Conservation (phyloP, 1,140 invertebrate species). For the Nasonia vitripennis region DNA sequence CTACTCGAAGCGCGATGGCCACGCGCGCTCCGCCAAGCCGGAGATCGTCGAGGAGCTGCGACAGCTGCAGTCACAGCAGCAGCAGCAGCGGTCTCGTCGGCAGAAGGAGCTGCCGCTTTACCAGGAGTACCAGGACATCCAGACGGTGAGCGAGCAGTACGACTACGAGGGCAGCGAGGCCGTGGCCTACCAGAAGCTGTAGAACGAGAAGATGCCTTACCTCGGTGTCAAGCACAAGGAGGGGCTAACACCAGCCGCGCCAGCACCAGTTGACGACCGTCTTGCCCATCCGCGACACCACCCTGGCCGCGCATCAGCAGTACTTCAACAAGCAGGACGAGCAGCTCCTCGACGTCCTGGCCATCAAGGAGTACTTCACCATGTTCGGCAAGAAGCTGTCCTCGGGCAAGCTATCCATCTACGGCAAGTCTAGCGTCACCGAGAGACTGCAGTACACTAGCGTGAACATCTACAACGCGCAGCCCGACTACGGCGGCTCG, state of each 20-base stretch:
- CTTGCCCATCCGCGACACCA: conserved; percentile 67
- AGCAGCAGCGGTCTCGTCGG: conserved; percentile 57
- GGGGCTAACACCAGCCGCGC: neutral
- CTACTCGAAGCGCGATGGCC: conserved; percentile 64
- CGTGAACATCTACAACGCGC: neutral
- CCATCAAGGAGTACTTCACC: conserved; percentile 83
- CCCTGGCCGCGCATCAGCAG: conserved; percentile 69
- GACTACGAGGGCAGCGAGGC: conserved; percentile 59
- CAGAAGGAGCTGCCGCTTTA: conserved; percentile 54
- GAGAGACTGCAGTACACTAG: conserved; percentile 67
- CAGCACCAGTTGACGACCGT: conserved; percentile 48
- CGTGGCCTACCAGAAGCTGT: conserved; percentile 47
- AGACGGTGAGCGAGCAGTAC: conserved; percentile 56
- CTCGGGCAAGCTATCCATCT: conserved; percentile 73
- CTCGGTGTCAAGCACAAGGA: neutral
- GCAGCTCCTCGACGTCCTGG: conserved; percentile 82
- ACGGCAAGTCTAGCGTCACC: conserved; percentile 73
- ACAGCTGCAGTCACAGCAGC: too few relatives aligned
- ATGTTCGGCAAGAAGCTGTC: conserved; percentile 83
- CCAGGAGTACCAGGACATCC: conserved; percentile 63
- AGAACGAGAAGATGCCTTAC: neutral
- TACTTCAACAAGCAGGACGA: conserved; percentile 84
- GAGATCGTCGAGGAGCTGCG: neutral
- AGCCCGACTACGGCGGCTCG: neutral
- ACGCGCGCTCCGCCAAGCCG: neutral